phyloP scores from a whole-genome alignment of 2,888 invertebrate species.

The Ophioninae sp. region DNA sequence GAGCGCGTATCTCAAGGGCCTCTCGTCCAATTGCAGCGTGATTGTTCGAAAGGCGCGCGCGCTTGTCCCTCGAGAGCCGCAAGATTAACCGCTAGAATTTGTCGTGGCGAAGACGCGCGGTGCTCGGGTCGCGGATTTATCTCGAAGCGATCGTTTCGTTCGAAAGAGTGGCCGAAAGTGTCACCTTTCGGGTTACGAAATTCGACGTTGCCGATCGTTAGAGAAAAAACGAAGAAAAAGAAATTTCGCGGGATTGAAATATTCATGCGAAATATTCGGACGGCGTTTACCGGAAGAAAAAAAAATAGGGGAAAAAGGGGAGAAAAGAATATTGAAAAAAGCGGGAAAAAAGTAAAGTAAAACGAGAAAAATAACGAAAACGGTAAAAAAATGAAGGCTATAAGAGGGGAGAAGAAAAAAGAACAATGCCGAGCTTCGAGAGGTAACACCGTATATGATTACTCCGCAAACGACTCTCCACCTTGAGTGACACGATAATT shows the following conservation, averaged over 20 bases:
- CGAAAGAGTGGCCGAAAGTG: background rate
- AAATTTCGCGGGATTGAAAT: too few species aligned
- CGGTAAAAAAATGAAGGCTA: background rate
- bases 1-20: conserved; percentile 70
- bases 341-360: background rate
- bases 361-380: background rate
- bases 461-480: conserved; percentile 37
- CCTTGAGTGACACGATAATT: conserved; percentile 53
- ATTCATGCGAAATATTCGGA: too few species aligned
- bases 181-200: background rate
- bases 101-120: conserved; percentile 34
- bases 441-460: conserved; percentile 47
- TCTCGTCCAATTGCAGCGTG: conserved; percentile 77
- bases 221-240: too few species aligned
- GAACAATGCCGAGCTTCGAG: conserved; percentile 23
- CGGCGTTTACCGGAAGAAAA: too few species aligned
- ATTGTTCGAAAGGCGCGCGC: conserved; percentile 72
- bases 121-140: background rate
- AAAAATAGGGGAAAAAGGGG: too few species aligned
- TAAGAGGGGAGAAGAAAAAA: conserved; percentile 13
- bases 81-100: conserved; percentile 71
- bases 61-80: conserved; percentile 68
- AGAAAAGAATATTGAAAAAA: too few species aligned
- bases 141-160: too few species aligned
- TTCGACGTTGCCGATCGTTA: background rate